Percentiles rank a stretch among this genome's conserved stretches.
These are phyloP conservation scores for Apeira syringaria DNA, from an alignment of 2,888 invertebrate genomes.

Conservation along the genomic window DNA sequence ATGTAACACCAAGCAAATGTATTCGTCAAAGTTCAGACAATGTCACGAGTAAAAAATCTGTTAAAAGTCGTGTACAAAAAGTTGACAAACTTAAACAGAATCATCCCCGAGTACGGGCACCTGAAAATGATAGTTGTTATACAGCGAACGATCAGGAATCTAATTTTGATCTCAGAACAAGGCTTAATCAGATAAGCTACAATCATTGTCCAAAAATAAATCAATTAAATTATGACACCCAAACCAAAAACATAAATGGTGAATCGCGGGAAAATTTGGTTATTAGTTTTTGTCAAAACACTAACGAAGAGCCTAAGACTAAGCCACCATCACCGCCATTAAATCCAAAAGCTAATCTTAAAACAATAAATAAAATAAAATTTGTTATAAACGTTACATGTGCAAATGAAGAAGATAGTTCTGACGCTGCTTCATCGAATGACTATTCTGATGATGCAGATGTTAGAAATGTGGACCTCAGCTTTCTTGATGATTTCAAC, in stretches of 20 bases:
- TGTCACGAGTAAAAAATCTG: not conserved
- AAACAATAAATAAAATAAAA: conserved; percentile 44
- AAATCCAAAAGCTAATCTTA: conserved; percentile 28
- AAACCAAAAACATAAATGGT: not conserved
- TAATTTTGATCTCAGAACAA: conserved; percentile 37
- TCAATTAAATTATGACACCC: conserved; percentile 1
- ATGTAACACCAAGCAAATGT: conserved; percentile 8
- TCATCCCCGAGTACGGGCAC: conserved; percentile 13
- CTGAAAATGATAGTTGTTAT: conserved; percentile 2
- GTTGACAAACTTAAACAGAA: conserved; percentile 13
- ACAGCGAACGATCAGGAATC: not conserved
- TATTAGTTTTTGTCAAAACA: conserved; percentile 35
- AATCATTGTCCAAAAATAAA: conserved; percentile 16
- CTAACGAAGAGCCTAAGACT: conserved; percentile 7
- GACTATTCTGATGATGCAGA: conserved; percentile 22
- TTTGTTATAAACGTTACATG: conserved; percentile 51
- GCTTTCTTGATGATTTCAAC: conserved; percentile 65
- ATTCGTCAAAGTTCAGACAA: conserved; percentile 8
- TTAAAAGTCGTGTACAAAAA: conserved; percentile 28
- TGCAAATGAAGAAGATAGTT: conserved; percentile 23
- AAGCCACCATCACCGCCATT: conserved; percentile 12
- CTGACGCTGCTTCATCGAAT: conserved; percentile 29
- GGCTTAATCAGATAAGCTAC: conserved; percentile 30
- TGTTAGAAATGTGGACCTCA: conserved; percentile 44
- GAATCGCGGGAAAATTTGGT: conserved; percentile 36